phyloP scores from a whole-genome alignment of 2,888 invertebrate species.

The Acanthosepion lycidas region DNA sequence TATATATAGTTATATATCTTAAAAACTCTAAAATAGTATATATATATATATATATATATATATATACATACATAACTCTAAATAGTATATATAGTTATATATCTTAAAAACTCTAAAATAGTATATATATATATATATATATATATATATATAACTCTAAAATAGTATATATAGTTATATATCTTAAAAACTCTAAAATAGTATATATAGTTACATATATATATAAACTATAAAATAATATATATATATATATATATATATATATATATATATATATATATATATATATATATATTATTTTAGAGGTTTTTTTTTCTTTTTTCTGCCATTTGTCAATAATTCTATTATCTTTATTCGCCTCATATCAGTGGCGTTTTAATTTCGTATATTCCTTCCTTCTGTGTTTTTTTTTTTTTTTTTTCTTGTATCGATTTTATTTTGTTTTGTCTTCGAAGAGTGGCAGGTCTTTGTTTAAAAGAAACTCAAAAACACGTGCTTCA shows the following conservation, averaged over 20 bases:
- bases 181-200: too few species aligned
- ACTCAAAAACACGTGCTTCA: neutral
- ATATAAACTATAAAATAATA: neutral
- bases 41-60: neutral
- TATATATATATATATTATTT: neutral
- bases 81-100: neutral
- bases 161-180: neutral
- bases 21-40: too few species aligned
- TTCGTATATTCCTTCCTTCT: too few species aligned
- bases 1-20: too few species aligned
- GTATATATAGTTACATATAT: neutral
- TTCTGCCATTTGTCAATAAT: neutral
- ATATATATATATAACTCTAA: constrained; percentile 33
- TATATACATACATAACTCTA: neutral
- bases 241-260: neutral
- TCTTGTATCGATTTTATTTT: neutral
- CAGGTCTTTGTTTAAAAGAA: neutral
- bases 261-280: neutral
- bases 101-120: too few species aligned
- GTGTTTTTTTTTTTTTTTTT: fast-evolving
- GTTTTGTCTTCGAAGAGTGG: neutral
- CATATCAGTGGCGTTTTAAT: too few species aligned
- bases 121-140: neutral
- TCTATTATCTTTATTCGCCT: neutral
- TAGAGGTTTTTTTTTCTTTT: neutral